Evolutionary conservation across 1,140 invertebrate species (phyloP).

Genomic region (Drosophila lowei): DNA sequence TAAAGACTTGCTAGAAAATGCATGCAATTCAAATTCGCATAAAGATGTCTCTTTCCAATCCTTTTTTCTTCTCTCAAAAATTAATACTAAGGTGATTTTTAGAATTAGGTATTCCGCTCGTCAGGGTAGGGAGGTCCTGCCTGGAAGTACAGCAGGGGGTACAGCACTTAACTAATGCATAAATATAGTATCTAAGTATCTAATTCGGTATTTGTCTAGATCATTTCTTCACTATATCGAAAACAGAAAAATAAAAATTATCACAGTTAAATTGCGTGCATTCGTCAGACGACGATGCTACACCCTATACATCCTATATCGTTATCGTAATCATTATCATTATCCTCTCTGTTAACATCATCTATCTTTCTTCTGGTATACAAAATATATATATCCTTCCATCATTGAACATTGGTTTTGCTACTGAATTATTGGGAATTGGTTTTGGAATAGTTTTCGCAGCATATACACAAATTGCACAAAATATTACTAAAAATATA

Average conservation of each 20-base stretch:
- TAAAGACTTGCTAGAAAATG: slow-evolving; percentile 36
- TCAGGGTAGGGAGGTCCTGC: neutral
- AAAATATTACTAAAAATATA: slow-evolving; percentile 30
- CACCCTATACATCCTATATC: slow-evolving; percentile 39
- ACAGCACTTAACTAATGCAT: slow-evolving; percentile 51
- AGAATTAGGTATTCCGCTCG: slow-evolving; percentile 15
- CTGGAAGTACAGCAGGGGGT: slow-evolving; percentile 1
- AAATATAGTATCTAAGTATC: slow-evolving; percentile 57
- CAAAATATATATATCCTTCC: slow-evolving; percentile 52
- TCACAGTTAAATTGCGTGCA: slow-evolving; percentile 81
- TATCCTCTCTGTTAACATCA: too few relatives aligned
- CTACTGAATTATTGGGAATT: slow-evolving; percentile 60
- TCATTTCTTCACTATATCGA: slow-evolving; percentile 23
- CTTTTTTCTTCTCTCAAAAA: slow-evolving; percentile 5
- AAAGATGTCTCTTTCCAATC: too few relatives aligned
- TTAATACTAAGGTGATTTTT: slow-evolving; percentile 59
- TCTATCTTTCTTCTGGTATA: slow-evolving; percentile 15
- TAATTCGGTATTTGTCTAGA: slow-evolving; percentile 58
- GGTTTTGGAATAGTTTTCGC: slow-evolving; percentile 63
- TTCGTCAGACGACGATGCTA: slow-evolving; percentile 70
- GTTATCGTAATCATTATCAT: slow-evolving; percentile 2
- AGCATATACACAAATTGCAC: slow-evolving; percentile 70
- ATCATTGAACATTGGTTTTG: slow-evolving; percentile 27
- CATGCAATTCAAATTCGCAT: neutral
- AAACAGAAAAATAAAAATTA: slow-evolving; percentile 68